These are phyloP conservation scores for Sinhomidia bicolor DNA, from an alignment of 2,888 invertebrate species.

Conservation along the genomic window DNA sequence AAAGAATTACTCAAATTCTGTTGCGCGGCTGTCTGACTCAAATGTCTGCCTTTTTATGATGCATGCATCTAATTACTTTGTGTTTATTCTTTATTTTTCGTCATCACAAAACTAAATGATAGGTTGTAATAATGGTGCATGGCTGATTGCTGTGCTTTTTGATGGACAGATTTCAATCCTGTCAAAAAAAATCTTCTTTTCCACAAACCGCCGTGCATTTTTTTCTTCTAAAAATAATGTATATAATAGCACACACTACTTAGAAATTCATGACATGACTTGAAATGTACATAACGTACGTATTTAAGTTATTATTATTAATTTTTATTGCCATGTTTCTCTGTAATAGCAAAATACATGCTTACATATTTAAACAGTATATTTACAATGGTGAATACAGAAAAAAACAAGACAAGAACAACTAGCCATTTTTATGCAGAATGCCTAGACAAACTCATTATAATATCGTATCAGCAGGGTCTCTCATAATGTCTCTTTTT, in stretches of 20 bases:
- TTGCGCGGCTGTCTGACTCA: not conserved
- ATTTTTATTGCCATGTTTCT: no score
- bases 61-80: not conserved
- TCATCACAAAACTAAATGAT: no score
- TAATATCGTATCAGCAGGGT: conserved; percentile 23
- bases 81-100: not conserved
- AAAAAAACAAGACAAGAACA: conserved; percentile 3
- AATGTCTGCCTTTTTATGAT: not conserved
- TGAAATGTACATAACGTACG: not conserved
- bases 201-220: not conserved
- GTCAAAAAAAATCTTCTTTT: not conserved
- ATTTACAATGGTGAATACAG: no score
- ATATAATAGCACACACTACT: not conserved
- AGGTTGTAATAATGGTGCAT: not conserved
- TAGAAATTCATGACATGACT: not conserved
- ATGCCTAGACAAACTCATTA: conserved; percentile 18
- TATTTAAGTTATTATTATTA: not conserved
- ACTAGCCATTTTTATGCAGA: not conserved
- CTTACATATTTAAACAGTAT: no score
- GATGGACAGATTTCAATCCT: conserved; percentile 22
- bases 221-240: not conserved
- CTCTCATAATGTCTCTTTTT: conserved; percentile 38
- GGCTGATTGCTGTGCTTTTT: not conserved
- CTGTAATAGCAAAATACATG: no score
- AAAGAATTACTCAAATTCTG: no score